These are phyloP conservation scores for Congeria kusceri DNA, from an alignment of 2,888 invertebrate species.

Conservation along the genomic window DNA sequence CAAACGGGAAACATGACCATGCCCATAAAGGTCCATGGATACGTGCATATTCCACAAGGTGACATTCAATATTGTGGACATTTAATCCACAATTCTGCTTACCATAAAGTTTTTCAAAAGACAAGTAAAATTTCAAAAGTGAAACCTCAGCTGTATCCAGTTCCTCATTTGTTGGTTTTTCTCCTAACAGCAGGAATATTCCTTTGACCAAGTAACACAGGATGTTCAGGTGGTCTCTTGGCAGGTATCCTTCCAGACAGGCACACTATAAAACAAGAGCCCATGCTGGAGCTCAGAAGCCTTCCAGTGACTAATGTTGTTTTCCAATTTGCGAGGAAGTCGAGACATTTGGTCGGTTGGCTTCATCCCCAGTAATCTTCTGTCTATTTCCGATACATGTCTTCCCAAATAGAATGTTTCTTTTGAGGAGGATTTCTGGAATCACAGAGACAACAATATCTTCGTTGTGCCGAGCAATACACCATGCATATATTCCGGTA, in stretches of 20 bases:
- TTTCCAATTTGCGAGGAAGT: constrained; percentile 31
- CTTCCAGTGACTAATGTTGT: constrained; percentile 25
- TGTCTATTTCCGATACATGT: constrained; percentile 8
- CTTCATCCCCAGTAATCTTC: constrained; percentile 20
- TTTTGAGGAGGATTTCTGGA: constrained; percentile 9
- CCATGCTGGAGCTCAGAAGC: constrained; percentile 49
- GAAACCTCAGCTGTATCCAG: too few species aligned
- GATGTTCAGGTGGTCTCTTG: too few species aligned
- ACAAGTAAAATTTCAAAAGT: too few species aligned
- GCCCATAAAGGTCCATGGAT: constrained; percentile 41
- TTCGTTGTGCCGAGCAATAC: constrained; percentile 26
- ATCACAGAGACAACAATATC: constrained; percentile 18
- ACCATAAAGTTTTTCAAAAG: constrained; percentile 17
- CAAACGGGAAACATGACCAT: constrained; percentile 47
- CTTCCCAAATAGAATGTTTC: constrained; percentile 29
- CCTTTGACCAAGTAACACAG: too few species aligned
- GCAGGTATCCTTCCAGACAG: too few species aligned
- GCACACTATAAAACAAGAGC: constrained; percentile 30
- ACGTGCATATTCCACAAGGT: constrained; percentile 25
- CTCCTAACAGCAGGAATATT: too few species aligned
- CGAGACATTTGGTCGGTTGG: constrained; percentile 36
- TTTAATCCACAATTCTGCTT: constrained; percentile 20
- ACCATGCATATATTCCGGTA: constrained; percentile 35
- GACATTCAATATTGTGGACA: constrained; percentile 25
- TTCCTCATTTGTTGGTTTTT: too few species aligned